Evolutionary conservation across 2,888 invertebrate species (phyloP).

Genomic region (Strigamia maritima): DNA sequence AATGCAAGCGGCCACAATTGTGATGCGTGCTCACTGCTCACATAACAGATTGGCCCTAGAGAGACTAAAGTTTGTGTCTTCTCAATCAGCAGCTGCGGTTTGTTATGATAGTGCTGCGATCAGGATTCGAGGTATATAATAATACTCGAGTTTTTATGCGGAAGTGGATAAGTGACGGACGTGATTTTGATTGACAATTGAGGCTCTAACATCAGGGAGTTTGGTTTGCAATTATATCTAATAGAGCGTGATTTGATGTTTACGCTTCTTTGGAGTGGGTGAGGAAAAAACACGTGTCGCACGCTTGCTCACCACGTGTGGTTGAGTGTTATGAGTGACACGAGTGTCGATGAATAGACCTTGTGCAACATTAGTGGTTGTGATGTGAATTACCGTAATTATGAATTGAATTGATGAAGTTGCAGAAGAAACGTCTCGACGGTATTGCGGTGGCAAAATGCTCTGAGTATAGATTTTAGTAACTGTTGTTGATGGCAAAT

Average conservation of each 20-base stretch:
- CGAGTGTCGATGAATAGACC: not conserved
- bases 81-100: not conserved
- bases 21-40: not conserved
- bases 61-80: not conserved
- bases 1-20: not conserved
- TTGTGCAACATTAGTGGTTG: too few species aligned
- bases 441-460: too few species aligned
- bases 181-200: not conserved
- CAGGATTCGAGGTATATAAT: too few species aligned
- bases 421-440: too few species aligned
- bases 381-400: too few species aligned
- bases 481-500: too few species aligned
- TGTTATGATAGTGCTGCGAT: not conserved
- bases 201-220: not conserved
- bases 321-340: not conserved
- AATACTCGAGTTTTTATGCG: not conserved
- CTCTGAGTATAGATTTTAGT: too few species aligned
- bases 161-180: not conserved
- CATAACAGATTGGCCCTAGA: not conserved
- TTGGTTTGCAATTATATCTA: not conserved
- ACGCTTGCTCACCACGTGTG: not conserved
- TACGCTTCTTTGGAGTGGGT: not conserved
- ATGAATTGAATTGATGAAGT: too few species aligned
- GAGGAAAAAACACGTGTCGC: not conserved
- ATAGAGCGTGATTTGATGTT: not conserved